phyloP scores from a whole-genome alignment of 2,113 vertebrate species.

The Pogonocichla stellata region DNA sequence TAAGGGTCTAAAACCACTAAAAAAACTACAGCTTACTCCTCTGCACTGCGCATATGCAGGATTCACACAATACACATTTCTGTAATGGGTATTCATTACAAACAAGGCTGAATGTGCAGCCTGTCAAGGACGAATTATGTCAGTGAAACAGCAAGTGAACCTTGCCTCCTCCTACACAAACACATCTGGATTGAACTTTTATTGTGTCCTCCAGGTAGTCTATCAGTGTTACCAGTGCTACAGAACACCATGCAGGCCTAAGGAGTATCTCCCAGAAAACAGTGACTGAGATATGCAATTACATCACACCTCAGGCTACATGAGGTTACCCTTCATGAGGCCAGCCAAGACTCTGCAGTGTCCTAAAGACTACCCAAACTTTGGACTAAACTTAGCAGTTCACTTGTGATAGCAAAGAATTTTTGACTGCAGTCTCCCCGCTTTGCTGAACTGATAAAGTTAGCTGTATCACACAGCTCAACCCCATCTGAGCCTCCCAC shows the following conservation, averaged over 20 bases:
- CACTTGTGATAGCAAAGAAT: neutral
- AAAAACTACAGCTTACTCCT: neutral
- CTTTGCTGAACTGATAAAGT: neutral
- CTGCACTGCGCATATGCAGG: neutral
- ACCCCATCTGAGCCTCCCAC: conserved; percentile 32
- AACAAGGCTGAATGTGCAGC: neutral
- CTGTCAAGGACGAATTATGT: neutral
- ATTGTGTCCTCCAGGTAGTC: neutral
- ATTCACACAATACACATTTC: neutral
- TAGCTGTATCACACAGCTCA: neutral
- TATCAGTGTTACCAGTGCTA: neutral
- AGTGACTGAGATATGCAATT: neutral
- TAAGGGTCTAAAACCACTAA: neutral
- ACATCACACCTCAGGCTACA: neutral
- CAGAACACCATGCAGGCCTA: neutral
- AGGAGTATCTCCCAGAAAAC: neutral
- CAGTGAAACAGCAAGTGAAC: neutral
- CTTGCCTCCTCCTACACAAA: neutral
- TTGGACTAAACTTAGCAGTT: neutral
- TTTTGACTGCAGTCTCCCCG: neutral
- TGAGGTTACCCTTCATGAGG: neutral
- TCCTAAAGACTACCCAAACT: neutral
- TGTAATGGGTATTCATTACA: neutral
- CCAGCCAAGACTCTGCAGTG: neutral
- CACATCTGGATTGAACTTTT: neutral